Evolutionary conservation across 1,140 invertebrate species (phyloP).

Genomic region (Portunus trituberculatus): DNA sequence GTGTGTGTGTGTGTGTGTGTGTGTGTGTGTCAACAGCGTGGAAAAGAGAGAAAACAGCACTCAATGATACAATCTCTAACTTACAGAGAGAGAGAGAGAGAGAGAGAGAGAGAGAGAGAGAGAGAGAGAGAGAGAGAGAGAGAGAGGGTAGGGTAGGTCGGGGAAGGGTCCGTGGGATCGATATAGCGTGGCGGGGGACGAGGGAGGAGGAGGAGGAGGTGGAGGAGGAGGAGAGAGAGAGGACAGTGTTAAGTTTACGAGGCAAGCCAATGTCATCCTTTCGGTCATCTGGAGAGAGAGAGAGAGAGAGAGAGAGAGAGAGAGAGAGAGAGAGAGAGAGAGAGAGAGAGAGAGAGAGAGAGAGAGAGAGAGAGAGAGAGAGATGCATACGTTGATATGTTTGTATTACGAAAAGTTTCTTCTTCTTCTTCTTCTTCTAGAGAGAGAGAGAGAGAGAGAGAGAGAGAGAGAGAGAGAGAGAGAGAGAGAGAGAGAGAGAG

Average conservation of each 20-base stretch:
- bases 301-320: too few species aligned
- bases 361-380: background rate
- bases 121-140: conserved; percentile 42
- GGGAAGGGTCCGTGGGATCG: background rate
- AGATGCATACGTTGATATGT: too few species aligned
- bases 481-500: conserved; percentile 12
- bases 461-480: conserved; percentile 42
- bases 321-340: conserved; percentile 27
- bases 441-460: conserved; percentile 17
- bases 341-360: conserved; percentile 44
- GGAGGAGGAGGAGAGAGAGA: background rate
- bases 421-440: background rate
- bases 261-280: too few species aligned
- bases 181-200: background rate
- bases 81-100: background rate
- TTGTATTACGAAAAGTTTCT: too few species aligned
- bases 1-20: conserved; percentile 29
- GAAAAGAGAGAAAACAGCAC: background rate
- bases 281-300: background rate
- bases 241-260: background rate
- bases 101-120: background rate
- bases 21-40: background rate
- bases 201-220: background rate
- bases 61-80: too few species aligned
- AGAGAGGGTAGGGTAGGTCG: background rate